Percentiles rank a stretch among this genome's conserved stretches.
Evolutionary conservation across 2,888 invertebrate genomes (phyloP).

Genomic region (Drosophila infuscata): DNA sequence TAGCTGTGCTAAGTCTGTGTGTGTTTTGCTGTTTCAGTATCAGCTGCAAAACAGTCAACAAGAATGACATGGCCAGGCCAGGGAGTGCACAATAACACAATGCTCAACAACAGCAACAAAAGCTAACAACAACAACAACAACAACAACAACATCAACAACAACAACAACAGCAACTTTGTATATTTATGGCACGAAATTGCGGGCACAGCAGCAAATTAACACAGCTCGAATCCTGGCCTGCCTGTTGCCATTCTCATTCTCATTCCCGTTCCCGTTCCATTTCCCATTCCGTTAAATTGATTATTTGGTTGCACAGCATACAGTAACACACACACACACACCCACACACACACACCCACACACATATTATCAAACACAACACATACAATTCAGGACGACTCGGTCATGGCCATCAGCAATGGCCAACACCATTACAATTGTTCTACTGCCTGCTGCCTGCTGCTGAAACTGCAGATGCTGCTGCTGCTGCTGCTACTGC

Average conservation of each 20-base stretch:
- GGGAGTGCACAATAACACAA: slow-evolving; percentile 13
- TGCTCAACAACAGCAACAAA: slow-evolving; percentile 18
- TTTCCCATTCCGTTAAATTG: slow-evolving; percentile 65
- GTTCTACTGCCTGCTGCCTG: slow-evolving; percentile 21
- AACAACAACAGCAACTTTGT: slow-evolving; percentile 46
- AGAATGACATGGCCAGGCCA: slow-evolving; percentile 45
- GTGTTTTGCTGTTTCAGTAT: slow-evolving; percentile 41
- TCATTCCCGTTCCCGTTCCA: slow-evolving; percentile 43
- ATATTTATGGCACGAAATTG: slow-evolving; percentile 75
- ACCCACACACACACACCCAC: slow-evolving; percentile 2
- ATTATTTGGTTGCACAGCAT: slow-evolving; percentile 65
- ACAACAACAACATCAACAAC: slow-evolving; percentile 17
- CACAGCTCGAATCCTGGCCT: slow-evolving; percentile 65
- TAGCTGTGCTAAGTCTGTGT: background rate
- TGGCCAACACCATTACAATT: slow-evolving; percentile 35
- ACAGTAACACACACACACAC: slow-evolving; percentile 8
- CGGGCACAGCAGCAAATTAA: slow-evolving; percentile 78
- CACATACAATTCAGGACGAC: slow-evolving; percentile 29
- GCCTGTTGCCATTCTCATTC: slow-evolving; percentile 66
- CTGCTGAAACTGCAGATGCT: slow-evolving; percentile 2
- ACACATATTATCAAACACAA: slow-evolving; percentile 7
- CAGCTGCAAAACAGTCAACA: slow-evolving; percentile 58
- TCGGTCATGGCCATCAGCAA: slow-evolving; percentile 56
- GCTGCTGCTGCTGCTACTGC: slow-evolving; percentile 2
- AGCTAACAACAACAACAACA: slow-evolving; percentile 22